These are phyloP conservation scores for Drosophila robusta DNA, from an alignment of 2,888 invertebrate species.

Conservation along the genomic window DNA sequence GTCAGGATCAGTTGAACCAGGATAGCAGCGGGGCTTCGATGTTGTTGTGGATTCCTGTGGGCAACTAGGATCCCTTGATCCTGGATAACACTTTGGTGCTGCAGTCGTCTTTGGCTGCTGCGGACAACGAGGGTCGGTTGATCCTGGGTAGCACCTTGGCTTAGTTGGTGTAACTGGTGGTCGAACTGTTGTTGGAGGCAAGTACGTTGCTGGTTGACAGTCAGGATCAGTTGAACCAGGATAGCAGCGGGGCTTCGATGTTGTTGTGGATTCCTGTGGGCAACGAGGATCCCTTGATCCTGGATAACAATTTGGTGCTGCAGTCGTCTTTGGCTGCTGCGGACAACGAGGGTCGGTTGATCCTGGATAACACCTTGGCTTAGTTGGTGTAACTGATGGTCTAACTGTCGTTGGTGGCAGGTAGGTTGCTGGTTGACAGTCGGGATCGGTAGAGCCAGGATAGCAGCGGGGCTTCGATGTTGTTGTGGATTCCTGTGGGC, in stretches of 20 bases:
- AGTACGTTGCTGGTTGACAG: not conserved
- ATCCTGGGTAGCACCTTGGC: constrained; percentile 31
- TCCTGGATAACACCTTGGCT: constrained; percentile 81
- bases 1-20: constrained; percentile 80
- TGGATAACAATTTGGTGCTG: constrained; percentile 16
- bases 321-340: constrained; percentile 55
- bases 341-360: constrained; percentile 72
- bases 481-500: not conserved
- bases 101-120: constrained; percentile 3
- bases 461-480: constrained; percentile 44
- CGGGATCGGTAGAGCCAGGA: constrained; percentile 82
- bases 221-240: not conserved
- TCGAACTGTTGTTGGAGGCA: constrained; percentile 1
- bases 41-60: not conserved
- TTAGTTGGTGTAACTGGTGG: not conserved
- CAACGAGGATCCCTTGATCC: constrained; percentile 76
- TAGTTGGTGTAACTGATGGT: not conserved
- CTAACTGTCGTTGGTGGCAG: constrained; percentile 18
- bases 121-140: constrained; percentile 11
- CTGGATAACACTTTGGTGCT: constrained; percentile 2
- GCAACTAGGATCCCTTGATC: constrained; percentile 14
- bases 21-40: constrained; percentile 56
- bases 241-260: not conserved
- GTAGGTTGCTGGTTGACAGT: constrained; percentile 51
- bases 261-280: not conserved